Evolutionary conservation across 1,140 invertebrate genomes (phyloP), one percentile per base, ranked within the genome.

Genomic region (Matsumurasca onukii): DNA sequence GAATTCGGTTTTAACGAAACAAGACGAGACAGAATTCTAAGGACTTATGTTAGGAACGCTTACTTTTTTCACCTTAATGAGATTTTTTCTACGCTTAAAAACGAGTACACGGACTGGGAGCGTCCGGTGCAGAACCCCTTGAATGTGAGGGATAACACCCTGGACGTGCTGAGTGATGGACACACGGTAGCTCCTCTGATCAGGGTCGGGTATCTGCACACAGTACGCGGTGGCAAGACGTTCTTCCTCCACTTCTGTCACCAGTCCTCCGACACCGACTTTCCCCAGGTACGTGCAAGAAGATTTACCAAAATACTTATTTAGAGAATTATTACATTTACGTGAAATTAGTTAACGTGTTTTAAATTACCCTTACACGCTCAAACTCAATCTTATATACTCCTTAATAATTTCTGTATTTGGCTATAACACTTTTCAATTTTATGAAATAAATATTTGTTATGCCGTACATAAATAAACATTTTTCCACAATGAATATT

Each of bases 91-190:
- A 92, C 93, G 30, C 82, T 95, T 62, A 91, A 93, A 79, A 96
- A 95, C 78, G 93, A 96, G 78, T 96, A 96, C 80, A 95, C 93
- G 52, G 93, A 96, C 78, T 96, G 93, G 93, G 92, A 94, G 77
- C 86, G 89, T 73, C 85, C 91, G 70, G 79, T 89, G 75, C 88
- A 86, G 78, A 93, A 85, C 81, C 91, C 89, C 49, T 79, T 89
- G 70, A 89, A 86, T 75, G 87, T 91, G 13, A 80, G 91, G n/a
- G 90, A 92, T 78, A 87, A 88, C 31, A 88, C 89, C 5, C 78
- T 91, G 34, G 86, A 89, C 77, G 86, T 93, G 48, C 80, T 95
- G n/a, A 91, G 91, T 75, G 92, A 95, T 77, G 92, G 92, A 0
- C 90, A 93, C 73, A 93, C 91, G 2, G 90, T 89, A 0, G 89